These are phyloP conservation scores for Noturus placidus DNA, from an alignment of 2,113 vertebrate species.

Conservation along the genomic window DNA sequence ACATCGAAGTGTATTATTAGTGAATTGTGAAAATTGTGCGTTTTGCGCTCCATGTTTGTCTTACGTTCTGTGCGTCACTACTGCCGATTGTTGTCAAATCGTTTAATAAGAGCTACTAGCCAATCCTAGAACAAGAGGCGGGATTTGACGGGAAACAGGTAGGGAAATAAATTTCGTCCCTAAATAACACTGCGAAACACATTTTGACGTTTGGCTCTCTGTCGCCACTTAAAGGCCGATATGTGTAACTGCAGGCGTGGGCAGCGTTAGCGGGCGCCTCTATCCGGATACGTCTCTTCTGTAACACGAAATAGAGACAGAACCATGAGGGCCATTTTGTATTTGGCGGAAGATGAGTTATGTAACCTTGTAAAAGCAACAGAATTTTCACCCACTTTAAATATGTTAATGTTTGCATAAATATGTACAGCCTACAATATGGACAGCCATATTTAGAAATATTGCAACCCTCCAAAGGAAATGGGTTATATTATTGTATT, in stretches of 20 bases:
- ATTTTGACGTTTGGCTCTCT: conserved; percentile 14
- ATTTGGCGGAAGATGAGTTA: conserved; percentile 46
- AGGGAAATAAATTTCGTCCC: background rate
- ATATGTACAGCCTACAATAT: background rate
- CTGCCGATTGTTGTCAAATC: too few relatives aligned
- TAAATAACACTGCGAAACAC: conserved; percentile 18
- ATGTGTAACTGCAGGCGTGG: conserved; percentile 33
- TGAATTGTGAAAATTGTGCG: background rate
- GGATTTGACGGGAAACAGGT: background rate
- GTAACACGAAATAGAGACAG: conserved; percentile 69
- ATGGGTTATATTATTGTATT: background rate
- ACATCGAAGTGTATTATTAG: background rate
- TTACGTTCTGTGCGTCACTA: background rate
- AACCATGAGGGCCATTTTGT: conserved; percentile 61
- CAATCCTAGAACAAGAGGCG: conserved; percentile 5
- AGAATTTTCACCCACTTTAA: background rate
- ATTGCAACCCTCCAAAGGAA: background rate
- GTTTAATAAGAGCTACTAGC: background rate
- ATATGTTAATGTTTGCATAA: background rate
- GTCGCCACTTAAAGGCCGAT: conserved; percentile 54
- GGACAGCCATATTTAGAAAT: background rate
- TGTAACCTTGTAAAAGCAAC: background rate
- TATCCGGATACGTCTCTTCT: conserved; percentile 40
- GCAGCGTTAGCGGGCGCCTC: conserved; percentile 46
- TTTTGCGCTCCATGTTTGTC: background rate